Conservation (phyloP, 2,888 invertebrate genomes). For the Sussaba pulchella region DNA sequence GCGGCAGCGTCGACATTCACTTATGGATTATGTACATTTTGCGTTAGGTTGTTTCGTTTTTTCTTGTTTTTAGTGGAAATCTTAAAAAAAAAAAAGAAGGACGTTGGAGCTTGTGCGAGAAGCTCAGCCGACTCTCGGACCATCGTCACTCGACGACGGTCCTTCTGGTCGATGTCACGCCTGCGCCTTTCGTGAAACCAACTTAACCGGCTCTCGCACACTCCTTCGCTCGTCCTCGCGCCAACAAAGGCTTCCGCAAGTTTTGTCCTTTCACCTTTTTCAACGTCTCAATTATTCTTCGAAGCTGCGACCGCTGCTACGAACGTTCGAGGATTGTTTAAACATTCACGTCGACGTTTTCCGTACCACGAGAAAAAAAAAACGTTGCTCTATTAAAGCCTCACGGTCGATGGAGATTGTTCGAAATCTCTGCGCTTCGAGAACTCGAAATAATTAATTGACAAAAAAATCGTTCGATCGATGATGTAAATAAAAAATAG, state of each 20-base stretch:
- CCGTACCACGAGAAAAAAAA: neutral
- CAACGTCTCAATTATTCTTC: slow-evolving; percentile 65
- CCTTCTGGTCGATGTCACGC: slow-evolving; percentile 69
- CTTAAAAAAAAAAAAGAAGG: no score
- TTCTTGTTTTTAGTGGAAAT: no score
- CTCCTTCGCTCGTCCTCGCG: slow-evolving; percentile 41
- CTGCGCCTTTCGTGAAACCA: slow-evolving; percentile 66
- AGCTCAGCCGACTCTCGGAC: slow-evolving; percentile 43
- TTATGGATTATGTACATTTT: no score
- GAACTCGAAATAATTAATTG: neutral
- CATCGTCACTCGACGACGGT: slow-evolving; percentile 55
- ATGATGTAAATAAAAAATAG: neutral
- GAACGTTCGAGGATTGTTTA: slow-evolving; percentile 51
- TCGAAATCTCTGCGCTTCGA: neutral
- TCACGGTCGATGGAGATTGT: neutral
- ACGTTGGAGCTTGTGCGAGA: slow-evolving; percentile 35
- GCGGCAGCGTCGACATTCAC: no score
- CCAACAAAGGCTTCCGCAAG: no score
- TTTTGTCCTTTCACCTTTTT: slow-evolving; percentile 61
- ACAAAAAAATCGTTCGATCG: neutral
- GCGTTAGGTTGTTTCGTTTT: no score
- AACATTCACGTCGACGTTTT: slow-evolving; percentile 36
- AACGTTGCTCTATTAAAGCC: neutral
- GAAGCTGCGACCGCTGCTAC: slow-evolving; percentile 25
- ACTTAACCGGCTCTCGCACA: slow-evolving; percentile 38